A percentile compares a stretch with the other conserved stretches of the same genome.
Conservation (phyloP, 2,888 invertebrate genomes). For the Dusona sp. region DNA sequence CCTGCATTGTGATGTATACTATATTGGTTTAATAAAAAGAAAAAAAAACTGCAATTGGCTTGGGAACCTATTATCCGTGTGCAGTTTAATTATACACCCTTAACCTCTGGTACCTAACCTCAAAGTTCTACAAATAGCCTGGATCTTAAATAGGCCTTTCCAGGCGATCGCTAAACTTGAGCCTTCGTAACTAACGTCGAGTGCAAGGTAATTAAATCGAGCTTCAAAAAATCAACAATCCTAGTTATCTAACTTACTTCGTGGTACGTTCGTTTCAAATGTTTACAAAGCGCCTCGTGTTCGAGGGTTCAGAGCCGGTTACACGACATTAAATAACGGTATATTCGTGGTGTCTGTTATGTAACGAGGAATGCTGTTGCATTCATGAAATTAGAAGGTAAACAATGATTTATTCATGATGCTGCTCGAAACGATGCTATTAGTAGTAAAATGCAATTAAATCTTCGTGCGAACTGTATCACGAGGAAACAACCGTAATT, state of each 20-base stretch:
- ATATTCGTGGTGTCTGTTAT: conserved; percentile 40
- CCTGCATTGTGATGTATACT: conserved; percentile 7
- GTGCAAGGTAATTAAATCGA: conserved; percentile 48
- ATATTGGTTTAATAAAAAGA: conserved; percentile 32
- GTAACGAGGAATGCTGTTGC: conserved; percentile 42
- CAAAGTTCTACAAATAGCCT: conserved; percentile 55
- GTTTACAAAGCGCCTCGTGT: conserved; percentile 35
- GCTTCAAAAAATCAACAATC: conserved; percentile 33
- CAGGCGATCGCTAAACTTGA: conserved; percentile 47
- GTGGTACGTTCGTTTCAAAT: conserved; percentile 48
- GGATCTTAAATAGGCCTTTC: conserved; percentile 56
- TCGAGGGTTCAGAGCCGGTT: conserved; percentile 30
- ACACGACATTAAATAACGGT: conserved; percentile 61
- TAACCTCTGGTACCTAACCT: conserved; percentile 44
- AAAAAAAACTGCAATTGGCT: conserved; percentile 22
- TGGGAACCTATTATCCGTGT: conserved; percentile 23
- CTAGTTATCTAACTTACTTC: conserved; percentile 51
- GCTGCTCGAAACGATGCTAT: conserved; percentile 8
- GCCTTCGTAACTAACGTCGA: conserved; percentile 35
- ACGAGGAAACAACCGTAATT: conserved; percentile 14
- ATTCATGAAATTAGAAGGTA: conserved; percentile 48
- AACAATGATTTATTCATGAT: conserved; percentile 59
- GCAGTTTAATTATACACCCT: conserved; percentile 60
- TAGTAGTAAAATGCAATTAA: conserved; percentile 34
- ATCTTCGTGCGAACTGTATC: conserved; percentile 33